Percentiles rank a stretch among this genome's conserved stretches.
Conservation (phyloP, 2,888 invertebrate genomes). For the Sarcophaga carnaria region DNA sequence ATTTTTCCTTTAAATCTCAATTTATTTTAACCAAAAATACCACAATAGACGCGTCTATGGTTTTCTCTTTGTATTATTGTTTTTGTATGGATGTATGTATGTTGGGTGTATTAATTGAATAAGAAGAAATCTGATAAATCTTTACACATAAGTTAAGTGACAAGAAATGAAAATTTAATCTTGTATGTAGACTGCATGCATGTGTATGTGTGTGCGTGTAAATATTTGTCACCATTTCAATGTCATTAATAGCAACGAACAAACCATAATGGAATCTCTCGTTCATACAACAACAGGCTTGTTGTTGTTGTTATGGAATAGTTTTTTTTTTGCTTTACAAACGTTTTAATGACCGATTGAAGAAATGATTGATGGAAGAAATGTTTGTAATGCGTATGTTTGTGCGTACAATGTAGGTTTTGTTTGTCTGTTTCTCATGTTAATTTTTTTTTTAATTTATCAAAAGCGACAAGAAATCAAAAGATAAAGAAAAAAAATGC, state of each 20-base stretch:
- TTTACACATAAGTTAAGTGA: background rate
- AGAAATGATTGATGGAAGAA: slow-evolving; percentile 12
- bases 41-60: too few relatives aligned
- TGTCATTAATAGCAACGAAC: background rate
- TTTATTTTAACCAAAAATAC: too few relatives aligned
- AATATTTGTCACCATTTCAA: too few relatives aligned
- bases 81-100: background rate
- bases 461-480: slow-evolving; percentile 9
- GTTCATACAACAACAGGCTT: background rate
- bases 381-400: background rate
- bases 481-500: slow-evolving; percentile 22
- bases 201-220: background rate
- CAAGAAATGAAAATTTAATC: background rate
- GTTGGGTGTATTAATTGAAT: slow-evolving; percentile 23
- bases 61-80: too few relatives aligned
- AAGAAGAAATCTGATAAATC: slow-evolving; percentile 44
- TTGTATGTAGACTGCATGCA: background rate
- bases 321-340: background rate
- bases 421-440: slow-evolving; percentile 1
- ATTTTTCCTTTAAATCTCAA: too few relatives aligned
- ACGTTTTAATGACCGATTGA: slow-evolving; percentile 6
- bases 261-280: background rate
- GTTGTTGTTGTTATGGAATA: background rate
- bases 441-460: slow-evolving; percentile 20
- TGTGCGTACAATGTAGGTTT: background rate